Conservation (phyloP, 2,888 invertebrate genomes). For the Girardia tigrina region DNA sequence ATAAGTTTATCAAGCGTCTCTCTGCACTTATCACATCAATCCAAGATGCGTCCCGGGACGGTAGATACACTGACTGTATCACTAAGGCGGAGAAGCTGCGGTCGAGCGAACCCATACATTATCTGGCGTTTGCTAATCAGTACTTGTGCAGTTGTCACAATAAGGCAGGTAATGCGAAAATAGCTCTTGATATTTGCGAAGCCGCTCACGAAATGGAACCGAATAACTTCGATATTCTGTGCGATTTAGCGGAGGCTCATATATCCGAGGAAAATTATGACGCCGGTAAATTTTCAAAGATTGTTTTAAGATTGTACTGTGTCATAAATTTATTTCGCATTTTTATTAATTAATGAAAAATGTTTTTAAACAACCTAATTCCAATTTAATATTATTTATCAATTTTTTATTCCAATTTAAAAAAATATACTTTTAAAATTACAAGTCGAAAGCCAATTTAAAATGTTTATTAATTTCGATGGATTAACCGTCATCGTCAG, state of each 20-base stretch:
- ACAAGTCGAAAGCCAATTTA: too few relatives aligned
- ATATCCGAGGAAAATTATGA: slow-evolving; percentile 75
- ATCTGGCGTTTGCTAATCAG: slow-evolving; percentile 57
- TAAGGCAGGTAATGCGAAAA: slow-evolving; percentile 58
- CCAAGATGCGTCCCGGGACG: slow-evolving; percentile 50
- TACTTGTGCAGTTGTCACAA: slow-evolving; percentile 65
- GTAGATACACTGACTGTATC: slow-evolving; percentile 46
- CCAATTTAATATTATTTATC: too few relatives aligned
- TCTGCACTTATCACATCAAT: slow-evolving; percentile 58
- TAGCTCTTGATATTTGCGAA: slow-evolving; percentile 64
- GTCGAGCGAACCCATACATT: slow-evolving; percentile 60
- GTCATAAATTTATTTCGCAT: too few relatives aligned
- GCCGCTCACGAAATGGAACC: slow-evolving; percentile 61
- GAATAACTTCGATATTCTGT: slow-evolving; percentile 64
- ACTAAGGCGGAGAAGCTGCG: slow-evolving; percentile 56
- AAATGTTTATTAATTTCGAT: too few relatives aligned
- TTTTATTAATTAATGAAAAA: too few relatives aligned
- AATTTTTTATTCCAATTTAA: too few relatives aligned
- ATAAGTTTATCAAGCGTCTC: slow-evolving; percentile 84
- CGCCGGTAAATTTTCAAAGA: slow-evolving; percentile 60
- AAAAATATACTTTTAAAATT: too few relatives aligned
- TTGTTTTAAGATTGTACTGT: too few relatives aligned
- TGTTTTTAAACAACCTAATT: too few relatives aligned
- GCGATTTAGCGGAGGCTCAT: slow-evolving; percentile 82
- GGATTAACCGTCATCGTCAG: too few relatives aligned